These are phyloP conservation scores for Oryzias javanicus DNA, from an alignment of 2,113 vertebrate genomes.

Conservation along the genomic window DNA sequence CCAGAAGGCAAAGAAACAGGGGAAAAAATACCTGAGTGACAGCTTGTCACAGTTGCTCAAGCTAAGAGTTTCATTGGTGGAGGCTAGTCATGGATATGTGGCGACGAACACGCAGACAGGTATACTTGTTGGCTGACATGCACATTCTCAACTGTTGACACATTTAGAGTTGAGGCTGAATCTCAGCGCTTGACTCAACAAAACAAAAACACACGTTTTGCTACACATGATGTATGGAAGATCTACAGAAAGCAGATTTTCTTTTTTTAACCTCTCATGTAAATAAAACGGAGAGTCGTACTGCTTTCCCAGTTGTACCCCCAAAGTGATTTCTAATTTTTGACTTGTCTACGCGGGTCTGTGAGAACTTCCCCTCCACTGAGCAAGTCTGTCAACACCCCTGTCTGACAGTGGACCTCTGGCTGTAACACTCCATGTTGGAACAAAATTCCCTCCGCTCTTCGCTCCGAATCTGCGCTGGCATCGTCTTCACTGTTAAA, in stretches of 20 bases:
- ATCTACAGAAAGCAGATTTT: no score
- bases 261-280: not conserved
- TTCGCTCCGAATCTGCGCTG: slow-evolving; percentile 44
- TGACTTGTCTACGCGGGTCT: slow-evolving; percentile 33
- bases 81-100: slow-evolving; percentile 61
- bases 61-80: slow-evolving; percentile 52
- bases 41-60: slow-evolving; percentile 70
- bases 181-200: no score
- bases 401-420: slow-evolving; percentile 16
- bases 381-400: no score
- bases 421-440: slow-evolving; percentile 36
- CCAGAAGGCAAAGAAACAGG: not conserved
- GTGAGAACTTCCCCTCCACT: slow-evolving; percentile 13
- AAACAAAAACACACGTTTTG: not conserved
- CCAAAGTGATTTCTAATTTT: slow-evolving; percentile 1
- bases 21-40: slow-evolving; percentile 62
- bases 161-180: slow-evolving; percentile 5
- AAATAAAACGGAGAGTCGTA: no score
- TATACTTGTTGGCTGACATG: slow-evolving; percentile 4
- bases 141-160: slow-evolving; percentile 21
- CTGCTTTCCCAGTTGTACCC: no score
- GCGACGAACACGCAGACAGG: slow-evolving; percentile 44
- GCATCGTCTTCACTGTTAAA: slow-evolving; percentile 44
- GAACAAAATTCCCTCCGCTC: slow-evolving; percentile 43
- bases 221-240: no score